Conservation (phyloP, 2,797 vertebrate genomes). For the Gallinago nigripennis region DNA sequence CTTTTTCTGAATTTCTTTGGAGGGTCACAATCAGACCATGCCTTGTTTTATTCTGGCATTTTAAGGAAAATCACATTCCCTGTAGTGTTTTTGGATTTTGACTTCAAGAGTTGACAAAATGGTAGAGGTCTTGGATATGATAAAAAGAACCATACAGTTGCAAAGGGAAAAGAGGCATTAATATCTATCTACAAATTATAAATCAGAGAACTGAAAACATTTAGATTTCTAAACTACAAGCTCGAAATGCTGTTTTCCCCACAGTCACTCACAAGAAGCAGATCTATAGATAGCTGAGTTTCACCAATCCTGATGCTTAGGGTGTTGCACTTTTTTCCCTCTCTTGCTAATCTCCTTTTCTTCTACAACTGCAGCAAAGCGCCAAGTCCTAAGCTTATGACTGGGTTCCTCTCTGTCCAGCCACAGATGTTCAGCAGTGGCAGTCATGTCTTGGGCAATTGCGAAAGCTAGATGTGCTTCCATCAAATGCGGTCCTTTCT, state of each 20-base stretch:
- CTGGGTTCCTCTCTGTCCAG: background rate
- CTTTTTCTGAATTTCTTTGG: background rate
- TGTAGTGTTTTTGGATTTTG: background rate
- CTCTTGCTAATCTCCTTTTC: background rate
- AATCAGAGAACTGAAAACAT: background rate
- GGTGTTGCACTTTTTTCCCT: background rate
- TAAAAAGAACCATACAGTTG: background rate
- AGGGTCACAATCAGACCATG: background rate
- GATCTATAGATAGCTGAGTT: background rate
- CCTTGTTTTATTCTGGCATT: background rate
- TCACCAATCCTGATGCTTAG: background rate
- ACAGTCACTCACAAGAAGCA: accelerated
- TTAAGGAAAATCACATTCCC: background rate
- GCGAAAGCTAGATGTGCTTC: background rate
- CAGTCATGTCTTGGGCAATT: background rate
- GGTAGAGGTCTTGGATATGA: background rate
- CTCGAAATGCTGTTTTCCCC: background rate
- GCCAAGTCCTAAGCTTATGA: background rate
- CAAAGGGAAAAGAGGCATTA: background rate
- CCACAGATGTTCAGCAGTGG: background rate
- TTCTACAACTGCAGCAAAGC: background rate
- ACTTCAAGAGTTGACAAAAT: background rate
- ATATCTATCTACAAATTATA: background rate
- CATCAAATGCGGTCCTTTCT: background rate
- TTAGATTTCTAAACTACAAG: background rate